Evolutionary conservation across 2,888 invertebrate genomes (phyloP), one percentile per base, ranked within the genome.

Genomic region (Cerastis leucographa): DNA sequence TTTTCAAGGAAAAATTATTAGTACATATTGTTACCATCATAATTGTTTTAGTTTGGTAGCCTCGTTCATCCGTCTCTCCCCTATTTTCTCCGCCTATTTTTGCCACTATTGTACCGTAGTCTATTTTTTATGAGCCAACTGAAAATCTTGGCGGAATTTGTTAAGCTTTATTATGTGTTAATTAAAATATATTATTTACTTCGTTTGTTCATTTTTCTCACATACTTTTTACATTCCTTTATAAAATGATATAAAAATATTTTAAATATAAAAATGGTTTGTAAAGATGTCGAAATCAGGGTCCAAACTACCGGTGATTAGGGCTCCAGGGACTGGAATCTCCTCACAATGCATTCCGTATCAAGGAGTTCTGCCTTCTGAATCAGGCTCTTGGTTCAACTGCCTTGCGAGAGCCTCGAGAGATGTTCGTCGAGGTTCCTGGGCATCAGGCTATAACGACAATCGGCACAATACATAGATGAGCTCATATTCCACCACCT

Each of bases 1-100:
- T 66, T 71, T 69, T 29, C 8, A 65, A 14, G 49, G 42, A 59
- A 76, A 78, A 29, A 0, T 35, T 65, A 62, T 46, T 51, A 44
- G 7, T 29, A 14, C 5, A 59, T 62, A 51, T 5, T 9, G 7
- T 11, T 42, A 61, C n/a, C 6, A 17, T 17, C 40, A 14, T 14
- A 22, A 0, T 42, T n/a, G 8, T 51, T n/a, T 9, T 66, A 80
- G 56, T 59, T 80, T 61, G 5, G 12, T 35, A 19, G 35, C 19
- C n/a, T n/a, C 6, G 14, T 68, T 51, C 44, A 40, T n/a, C 19
- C 59, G n/a, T n/a, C n/a, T n/a, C n/a, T n/a, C n/a, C n/a, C n/a
- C n/a, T n/a, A n/a, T n/a, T n/a, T n/a, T n/a, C n/a, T n/a, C n/a
- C n/a, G n/a, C n/a, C n/a, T n/a, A n/a, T n/a, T n/a, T n/a, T n/a